Evolutionary conservation across 2,888 invertebrate species (phyloP), one percentile per base, ranked within the genome.

Genomic region (Cerastis rubricosa): DNA sequence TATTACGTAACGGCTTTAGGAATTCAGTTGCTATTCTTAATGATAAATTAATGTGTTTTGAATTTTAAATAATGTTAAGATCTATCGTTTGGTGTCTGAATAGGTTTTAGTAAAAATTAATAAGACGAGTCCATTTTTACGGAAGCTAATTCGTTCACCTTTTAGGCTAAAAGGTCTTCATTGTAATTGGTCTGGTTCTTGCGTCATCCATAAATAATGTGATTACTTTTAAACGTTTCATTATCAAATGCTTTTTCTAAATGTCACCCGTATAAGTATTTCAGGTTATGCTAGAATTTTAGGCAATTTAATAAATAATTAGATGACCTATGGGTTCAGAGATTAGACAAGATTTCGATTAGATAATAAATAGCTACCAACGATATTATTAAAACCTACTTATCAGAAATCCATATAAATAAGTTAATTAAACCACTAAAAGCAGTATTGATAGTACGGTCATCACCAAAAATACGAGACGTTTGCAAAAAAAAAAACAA

Each of bases 1-100:
- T 81, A 78, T 87, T 86, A 89, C 78, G 82, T 80, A 76, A 80
- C 75, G 35, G 63, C 57, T 72, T 85, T 80, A 63, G 68, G 63
- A 66, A 85, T 84, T 78, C 49, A 74, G 67, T 73, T 63, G 72
- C 84, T 83, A 81, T 83, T 79, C 73, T 65, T 73, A 77, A 63
- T 68, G 43, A 75, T 77, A 78, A 80, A 85, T 84, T 86, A 86
- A 78, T 69, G 49, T 65, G 57, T 64, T 67, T 71, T 43, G n/a
- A 66, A 68, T 72, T 68, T 47, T 77, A 43, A 75, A 67, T 59
- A 29, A n/a, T 64, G 19, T 73, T 78, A 43, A 80, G 63, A 78
- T 77, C 45, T 47, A 69, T 77, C 67, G 40, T 67, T 59, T 73
- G 9, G 57, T 69, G 57, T 78, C 45, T 65, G 6, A 84, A 76